These are phyloP conservation scores for Agelaius phoeniceus DNA, from an alignment of 2,113 vertebrate species.

Conservation along the genomic window DNA sequence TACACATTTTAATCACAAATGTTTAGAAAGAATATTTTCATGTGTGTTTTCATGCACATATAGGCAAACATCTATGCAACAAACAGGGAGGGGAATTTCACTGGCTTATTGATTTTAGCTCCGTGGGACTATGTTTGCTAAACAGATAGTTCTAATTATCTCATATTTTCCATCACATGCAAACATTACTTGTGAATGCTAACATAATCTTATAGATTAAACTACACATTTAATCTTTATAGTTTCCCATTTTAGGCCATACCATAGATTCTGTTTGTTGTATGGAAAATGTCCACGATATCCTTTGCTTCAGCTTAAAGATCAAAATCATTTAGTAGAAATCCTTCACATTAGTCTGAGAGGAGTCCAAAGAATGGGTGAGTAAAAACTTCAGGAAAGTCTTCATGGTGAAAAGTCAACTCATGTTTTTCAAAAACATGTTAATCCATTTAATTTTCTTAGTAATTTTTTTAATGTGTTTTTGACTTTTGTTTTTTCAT, in stretches of 20 bases:
- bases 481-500: neutral
- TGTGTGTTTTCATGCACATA: neutral
- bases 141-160: neutral
- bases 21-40: neutral
- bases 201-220: neutral
- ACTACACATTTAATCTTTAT: neutral
- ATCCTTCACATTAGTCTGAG: neutral
- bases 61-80: neutral
- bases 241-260: neutral
- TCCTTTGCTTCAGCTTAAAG: neutral
- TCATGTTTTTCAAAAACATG: neutral
- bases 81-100: neutral
- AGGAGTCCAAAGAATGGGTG: neutral
- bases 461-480: neutral
- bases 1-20: neutral
- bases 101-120: neutral
- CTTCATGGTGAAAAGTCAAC: neutral
- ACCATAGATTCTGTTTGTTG: neutral
- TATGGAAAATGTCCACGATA: accelerated
- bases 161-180: neutral
- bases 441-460: neutral
- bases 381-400: neutral
- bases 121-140: neutral
- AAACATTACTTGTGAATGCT: neutral
- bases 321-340: neutral